A percentile compares a stretch with the other conserved stretches of the same genome.
Conservation (phyloP, 2,888 invertebrate genomes). For the Leptogaster cylindrica region DNA sequence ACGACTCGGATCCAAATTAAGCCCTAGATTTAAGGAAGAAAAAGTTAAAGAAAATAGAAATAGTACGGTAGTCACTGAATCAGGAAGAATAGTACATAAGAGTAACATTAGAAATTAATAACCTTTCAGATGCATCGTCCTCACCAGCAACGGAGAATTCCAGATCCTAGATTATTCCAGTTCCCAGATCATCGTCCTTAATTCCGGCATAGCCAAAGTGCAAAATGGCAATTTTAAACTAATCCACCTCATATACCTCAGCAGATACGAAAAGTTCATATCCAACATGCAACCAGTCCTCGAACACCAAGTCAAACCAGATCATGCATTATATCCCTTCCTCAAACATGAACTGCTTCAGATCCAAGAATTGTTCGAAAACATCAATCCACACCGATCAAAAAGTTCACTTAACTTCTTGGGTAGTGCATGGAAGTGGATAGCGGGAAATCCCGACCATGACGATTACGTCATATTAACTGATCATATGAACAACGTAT, state of each 20-base stretch:
- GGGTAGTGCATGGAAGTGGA: slow-evolving; percentile 28
- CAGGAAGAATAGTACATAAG: slow-evolving; percentile 7
- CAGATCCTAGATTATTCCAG: slow-evolving; percentile 23
- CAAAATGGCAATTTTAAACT: slow-evolving; percentile 22
- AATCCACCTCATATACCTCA: slow-evolving; percentile 3
- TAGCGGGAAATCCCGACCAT: slow-evolving; percentile 28
- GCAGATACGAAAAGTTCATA: slow-evolving; percentile 5
- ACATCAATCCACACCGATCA: background rate
- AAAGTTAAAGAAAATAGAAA: slow-evolving; percentile 41
- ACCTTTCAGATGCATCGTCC: slow-evolving; percentile 6
- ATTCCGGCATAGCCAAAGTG: slow-evolving; percentile 5
- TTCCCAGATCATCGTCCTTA: slow-evolving; percentile 4
- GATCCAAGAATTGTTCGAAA: background rate
- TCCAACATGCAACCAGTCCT: slow-evolving; percentile 2
- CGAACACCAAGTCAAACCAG: background rate
- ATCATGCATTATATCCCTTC: slow-evolving; percentile 4
- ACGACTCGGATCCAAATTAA: slow-evolving; percentile 47
- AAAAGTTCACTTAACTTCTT: slow-evolving; percentile 14
- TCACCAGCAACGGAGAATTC: background rate
- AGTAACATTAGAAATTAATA: slow-evolving; percentile 17
- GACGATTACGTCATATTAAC: too few relatives aligned
- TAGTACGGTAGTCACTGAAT: background rate
- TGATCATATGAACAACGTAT: slow-evolving; percentile 31
- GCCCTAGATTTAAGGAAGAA: slow-evolving; percentile 42
- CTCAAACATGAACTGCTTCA: slow-evolving; percentile 18